Evolutionary conservation across 2,888 invertebrate species (phyloP).

Genomic region (Geotrupes spiniger): DNA sequence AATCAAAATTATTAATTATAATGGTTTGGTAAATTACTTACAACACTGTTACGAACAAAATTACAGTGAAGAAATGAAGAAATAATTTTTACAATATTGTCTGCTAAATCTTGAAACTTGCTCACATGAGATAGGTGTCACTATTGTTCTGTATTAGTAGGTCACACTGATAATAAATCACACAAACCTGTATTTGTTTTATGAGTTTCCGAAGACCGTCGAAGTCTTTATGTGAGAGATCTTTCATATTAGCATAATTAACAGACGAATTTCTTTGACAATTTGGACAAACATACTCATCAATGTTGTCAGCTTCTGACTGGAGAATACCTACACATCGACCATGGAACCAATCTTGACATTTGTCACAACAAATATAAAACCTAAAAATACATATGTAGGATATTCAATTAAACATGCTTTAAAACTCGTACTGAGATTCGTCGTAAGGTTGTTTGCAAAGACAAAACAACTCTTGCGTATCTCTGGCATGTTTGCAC

Average conservation of each 20-base stretch:
- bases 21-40: too few species aligned
- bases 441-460: constrained; percentile 97
- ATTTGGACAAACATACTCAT: constrained; percentile 94
- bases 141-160: too few species aligned
- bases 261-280: constrained; percentile 89
- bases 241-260: constrained; percentile 88
- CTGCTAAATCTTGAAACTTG: too few species aligned
- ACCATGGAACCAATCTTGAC: constrained; percentile 99
- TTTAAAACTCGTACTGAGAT: constrained; percentile 72
- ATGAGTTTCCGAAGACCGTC: constrained; percentile 81
- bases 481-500: constrained; percentile 81
- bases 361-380: constrained; percentile 98
- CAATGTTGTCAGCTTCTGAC: constrained; percentile 91
- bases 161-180: too few species aligned
- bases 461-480: constrained; percentile 92
- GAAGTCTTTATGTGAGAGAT: constrained; percentile 74
- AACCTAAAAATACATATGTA: constrained; percentile 61
- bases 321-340: constrained; percentile 93
- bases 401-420: too few species aligned
- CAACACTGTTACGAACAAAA: too few species aligned
- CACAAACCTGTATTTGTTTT: constrained; percentile 78
- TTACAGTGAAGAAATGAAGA: too few species aligned
- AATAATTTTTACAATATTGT: too few species aligned
- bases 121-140: too few species aligned
- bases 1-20: too few species aligned